Conservation (phyloP, 2,888 invertebrate genomes). For the Eretmocerus hayati region DNA sequence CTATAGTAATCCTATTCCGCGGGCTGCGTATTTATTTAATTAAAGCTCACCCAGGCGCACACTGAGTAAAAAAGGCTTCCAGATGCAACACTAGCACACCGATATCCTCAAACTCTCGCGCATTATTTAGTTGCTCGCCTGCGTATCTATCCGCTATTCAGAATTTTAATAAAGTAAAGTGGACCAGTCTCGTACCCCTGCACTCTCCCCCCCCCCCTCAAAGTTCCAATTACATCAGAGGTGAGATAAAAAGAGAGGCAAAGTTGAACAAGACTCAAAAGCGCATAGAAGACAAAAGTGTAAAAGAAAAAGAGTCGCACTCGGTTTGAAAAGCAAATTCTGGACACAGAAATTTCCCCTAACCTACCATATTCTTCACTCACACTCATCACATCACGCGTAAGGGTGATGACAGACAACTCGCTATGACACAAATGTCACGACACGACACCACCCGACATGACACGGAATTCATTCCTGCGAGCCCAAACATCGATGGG, state of each 20-base stretch:
- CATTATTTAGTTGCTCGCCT: constrained; percentile 7
- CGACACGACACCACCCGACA: too few species aligned
- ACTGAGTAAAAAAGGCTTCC: neutral
- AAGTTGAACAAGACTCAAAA: neutral
- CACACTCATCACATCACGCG: too few species aligned
- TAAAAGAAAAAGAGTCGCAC: too few species aligned
- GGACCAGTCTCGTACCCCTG: constrained; percentile 7
- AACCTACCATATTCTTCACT: too few species aligned
- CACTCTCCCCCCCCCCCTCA: too few species aligned
- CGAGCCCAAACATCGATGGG: too few species aligned
- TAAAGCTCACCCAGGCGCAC: neutral
- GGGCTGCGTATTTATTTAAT: constrained; percentile 11
- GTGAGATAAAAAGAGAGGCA: too few species aligned
- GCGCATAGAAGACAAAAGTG: neutral
- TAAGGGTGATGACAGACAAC: too few species aligned
- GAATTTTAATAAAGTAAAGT: constrained; percentile 20
- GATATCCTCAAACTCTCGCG: neutral
- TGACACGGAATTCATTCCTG: too few species aligned
- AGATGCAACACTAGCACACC: neutral
- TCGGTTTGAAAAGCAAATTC: too few species aligned
- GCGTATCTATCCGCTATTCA: constrained; percentile 7
- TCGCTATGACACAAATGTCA: too few species aligned
- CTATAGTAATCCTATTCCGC: neutral
- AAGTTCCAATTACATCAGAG: constrained; percentile 18
- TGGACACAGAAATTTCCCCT: too few species aligned